Conservation (phyloP, 2,888 invertebrate genomes). For the Caenorhabditis sp. region DNA sequence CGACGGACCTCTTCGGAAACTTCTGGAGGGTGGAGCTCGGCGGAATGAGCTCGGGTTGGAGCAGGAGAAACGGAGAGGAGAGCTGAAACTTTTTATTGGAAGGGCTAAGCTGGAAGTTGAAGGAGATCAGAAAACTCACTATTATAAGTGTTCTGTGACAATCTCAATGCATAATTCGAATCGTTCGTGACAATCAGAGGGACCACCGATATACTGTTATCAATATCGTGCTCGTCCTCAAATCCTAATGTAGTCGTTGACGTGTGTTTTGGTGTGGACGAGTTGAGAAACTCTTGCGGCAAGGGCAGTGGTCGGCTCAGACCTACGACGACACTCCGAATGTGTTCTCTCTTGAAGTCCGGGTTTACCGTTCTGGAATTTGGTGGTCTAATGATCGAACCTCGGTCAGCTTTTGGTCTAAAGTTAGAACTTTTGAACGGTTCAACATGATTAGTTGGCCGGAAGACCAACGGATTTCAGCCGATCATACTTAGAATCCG, state of each 20-base stretch:
- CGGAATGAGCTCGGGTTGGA: slow-evolving; percentile 69
- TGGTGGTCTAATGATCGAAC: no score
- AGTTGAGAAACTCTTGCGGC: slow-evolving; percentile 66
- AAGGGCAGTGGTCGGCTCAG: slow-evolving; percentile 76
- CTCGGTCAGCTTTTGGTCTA: no score
- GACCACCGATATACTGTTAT: slow-evolving; percentile 54
- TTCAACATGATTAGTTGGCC: no score
- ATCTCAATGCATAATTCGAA: slow-evolving; percentile 59
- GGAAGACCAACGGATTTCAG: no score
- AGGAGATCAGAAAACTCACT: no score
- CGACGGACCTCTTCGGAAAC: slow-evolving; percentile 61
- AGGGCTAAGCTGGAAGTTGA: no score
- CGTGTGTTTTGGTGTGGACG: slow-evolving; percentile 64
- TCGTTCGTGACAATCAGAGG: slow-evolving; percentile 62
- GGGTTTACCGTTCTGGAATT: slow-evolving; percentile 74
- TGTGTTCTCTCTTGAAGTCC: slow-evolving; percentile 76
- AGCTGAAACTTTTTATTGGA: no score
- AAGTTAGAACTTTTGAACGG: no score
- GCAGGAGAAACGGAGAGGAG: slow-evolving; percentile 69
- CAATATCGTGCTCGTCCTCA: slow-evolving; percentile 51
- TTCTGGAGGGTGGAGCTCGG: slow-evolving; percentile 63
- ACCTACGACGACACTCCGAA: slow-evolving; percentile 71
- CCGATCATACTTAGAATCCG: no score
- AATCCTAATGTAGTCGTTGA: slow-evolving; percentile 57
- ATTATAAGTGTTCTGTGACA: slow-evolving; percentile 66